Conservation (phyloP, 2,113 vertebrate genomes). For the Gasterosteus aculeatus region DNA sequence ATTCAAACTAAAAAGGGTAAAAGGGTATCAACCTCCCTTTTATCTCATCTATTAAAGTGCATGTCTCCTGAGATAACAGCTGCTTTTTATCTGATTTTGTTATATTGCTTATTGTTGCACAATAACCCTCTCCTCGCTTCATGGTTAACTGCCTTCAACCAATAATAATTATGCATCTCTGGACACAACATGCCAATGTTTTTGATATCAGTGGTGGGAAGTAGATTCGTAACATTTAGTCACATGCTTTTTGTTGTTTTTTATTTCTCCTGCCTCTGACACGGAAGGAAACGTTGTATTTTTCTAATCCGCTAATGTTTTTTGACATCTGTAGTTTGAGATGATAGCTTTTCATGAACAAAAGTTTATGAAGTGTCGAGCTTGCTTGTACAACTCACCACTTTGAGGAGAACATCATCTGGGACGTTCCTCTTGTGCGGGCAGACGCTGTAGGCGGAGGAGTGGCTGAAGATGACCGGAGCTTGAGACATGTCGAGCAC, state of each 20-base stretch:
- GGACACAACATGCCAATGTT: not conserved
- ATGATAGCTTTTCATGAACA: not conserved
- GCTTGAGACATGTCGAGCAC: constrained; percentile 84
- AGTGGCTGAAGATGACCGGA: constrained; percentile 96
- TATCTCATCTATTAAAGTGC: not conserved
- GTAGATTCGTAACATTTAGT: not conserved
- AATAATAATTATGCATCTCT: not conserved
- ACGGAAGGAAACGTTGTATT: not conserved
- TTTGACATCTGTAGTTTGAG: not conserved
- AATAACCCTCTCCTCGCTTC: not conserved
- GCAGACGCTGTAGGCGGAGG: constrained; percentile 87
- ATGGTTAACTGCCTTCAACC: constrained; percentile 13
- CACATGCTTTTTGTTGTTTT: not conserved
- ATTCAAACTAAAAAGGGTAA: not conserved
- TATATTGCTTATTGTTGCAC: constrained; percentile 7
- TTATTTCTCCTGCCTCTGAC: not conserved
- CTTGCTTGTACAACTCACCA: constrained; percentile 80
- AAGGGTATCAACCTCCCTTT: constrained; percentile 6
- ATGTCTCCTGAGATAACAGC: not conserved
- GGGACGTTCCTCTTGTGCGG: constrained; percentile 86
- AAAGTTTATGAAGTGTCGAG: not conserved
- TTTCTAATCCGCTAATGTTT: not conserved
- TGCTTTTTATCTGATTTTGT: constrained; percentile 4
- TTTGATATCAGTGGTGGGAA: not conserved
- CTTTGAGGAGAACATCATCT: constrained; percentile 82